Evolutionary conservation across 2,113 vertebrate genomes (phyloP), one percentile per base, ranked within the genome.

Genomic region (Heterochromis multidens): DNA sequence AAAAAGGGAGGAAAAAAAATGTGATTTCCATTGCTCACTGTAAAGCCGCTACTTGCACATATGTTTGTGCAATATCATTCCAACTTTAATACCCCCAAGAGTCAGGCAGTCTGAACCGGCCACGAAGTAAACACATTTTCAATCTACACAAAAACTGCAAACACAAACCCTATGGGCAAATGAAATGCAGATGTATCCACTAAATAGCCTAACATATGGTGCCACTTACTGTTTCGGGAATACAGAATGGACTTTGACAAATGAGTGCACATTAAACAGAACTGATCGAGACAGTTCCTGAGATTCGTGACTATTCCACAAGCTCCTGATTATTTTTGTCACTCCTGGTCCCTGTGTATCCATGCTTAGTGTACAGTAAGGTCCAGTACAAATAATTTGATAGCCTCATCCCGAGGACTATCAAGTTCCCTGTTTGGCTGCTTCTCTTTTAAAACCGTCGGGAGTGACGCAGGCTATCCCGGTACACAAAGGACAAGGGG

Each of bases 401-500:
- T 86, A 78, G 46, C 78, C 82, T 82, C 40, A n/a, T 46, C 70
- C 70, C 13, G n/a, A 11, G 59, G 49, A 52, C 70, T 78, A 88
- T 92, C 92, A 80, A 79, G 76, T 88, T 79, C 78, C 49, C 43
- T 56, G 12, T 88, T 83, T 89, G 87, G 88, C 82, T 27, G 54
- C 17, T 1, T 33, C 81, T 85, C 58, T 81, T 82, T 90, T 78
- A 49, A 85, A 91, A 78, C 56, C 17, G 17, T 40, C 21, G 21
- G 52, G 78, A 85, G 87, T 92, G 93, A 93, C 91, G 88, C 82
- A 92, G 57, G 80, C 63, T 54, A 49, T 81, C 82, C 57, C 40
- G 23, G n/a, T 49, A 23, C 37, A 91, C 85, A 91, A 88, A 89
- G 82, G 87, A 54, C 14, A 23, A 82, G 82, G 49, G 82, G 84